Conservation (phyloP, 2,888 invertebrate genomes). For the Dorcus hopei region DNA sequence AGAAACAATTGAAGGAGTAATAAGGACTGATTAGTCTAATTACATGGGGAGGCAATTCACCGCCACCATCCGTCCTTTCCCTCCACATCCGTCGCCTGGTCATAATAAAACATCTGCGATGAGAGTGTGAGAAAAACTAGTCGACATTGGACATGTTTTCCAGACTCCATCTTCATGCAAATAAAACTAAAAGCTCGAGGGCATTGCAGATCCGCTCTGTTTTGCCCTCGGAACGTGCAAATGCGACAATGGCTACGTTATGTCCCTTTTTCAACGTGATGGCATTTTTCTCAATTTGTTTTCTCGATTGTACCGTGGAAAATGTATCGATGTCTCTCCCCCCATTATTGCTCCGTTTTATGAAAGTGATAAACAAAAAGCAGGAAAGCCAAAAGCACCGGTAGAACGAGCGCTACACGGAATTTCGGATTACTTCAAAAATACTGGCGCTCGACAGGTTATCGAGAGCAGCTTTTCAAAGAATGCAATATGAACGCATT, state of each 20-base stretch:
- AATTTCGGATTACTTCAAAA: background rate
- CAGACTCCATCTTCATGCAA: constrained; percentile 29
- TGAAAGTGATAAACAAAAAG: constrained; percentile 30
- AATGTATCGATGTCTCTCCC: constrained; percentile 4
- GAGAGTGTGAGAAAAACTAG: too few species aligned
- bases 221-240: constrained; percentile 21
- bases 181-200: constrained; percentile 24
- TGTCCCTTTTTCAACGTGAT: constrained; percentile 24
- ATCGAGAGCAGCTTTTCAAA: background rate
- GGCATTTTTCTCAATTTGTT: constrained; percentile 33
- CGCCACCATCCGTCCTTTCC: too few species aligned
- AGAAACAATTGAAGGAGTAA: constrained; percentile 37
- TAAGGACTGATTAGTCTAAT: constrained; percentile 33
- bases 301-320: constrained; percentile 34
- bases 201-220: constrained; percentile 3
- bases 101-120: too few species aligned
- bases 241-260: constrained; percentile 24
- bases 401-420: background rate
- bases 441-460: constrained; percentile 1
- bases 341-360: constrained; percentile 28
- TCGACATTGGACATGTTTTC: constrained; percentile 22
- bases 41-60: background rate
- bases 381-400: constrained; percentile 24
- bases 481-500: too few species aligned
- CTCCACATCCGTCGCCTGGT: too few species aligned